Evolutionary conservation across 2,113 vertebrate genomes (phyloP).

Genomic region (Rhipidura dahli): DNA sequence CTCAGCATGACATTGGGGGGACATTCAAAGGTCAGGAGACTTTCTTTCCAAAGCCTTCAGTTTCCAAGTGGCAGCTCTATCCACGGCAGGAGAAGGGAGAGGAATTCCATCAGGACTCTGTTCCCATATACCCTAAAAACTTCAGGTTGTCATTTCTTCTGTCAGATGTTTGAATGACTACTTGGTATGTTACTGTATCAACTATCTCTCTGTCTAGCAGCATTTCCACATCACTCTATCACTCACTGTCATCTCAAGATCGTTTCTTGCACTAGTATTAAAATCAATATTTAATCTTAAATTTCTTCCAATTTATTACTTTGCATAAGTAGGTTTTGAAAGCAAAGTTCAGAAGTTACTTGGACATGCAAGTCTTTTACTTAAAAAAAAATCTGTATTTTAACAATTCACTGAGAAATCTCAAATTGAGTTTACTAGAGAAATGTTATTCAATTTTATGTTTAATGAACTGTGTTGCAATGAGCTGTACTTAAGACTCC

Average conservation of each 20-base stretch:
- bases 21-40: slow-evolving; percentile 42
- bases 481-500: neutral
- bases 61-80: neutral
- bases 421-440: neutral
- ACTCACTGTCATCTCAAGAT: neutral
- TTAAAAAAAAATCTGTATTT: neutral
- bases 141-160: neutral
- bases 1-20: slow-evolving; percentile 41
- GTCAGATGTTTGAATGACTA: neutral
- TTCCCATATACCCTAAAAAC: neutral
- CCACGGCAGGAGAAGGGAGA: neutral
- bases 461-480: neutral
- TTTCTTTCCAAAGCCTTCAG: neutral
- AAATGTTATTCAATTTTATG: neutral
- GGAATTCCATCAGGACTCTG: neutral
- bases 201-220: neutral
- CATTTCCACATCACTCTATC: neutral
- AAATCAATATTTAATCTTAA: neutral
- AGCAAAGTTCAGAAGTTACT: neutral
- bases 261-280: neutral
- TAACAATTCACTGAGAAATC: neutral
- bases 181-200: neutral
- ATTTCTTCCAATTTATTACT: neutral
- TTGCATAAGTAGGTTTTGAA: neutral
- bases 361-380: neutral